phyloP scores from a whole-genome alignment of 2,888 invertebrate species.

The Drosophila sordidula region DNA sequence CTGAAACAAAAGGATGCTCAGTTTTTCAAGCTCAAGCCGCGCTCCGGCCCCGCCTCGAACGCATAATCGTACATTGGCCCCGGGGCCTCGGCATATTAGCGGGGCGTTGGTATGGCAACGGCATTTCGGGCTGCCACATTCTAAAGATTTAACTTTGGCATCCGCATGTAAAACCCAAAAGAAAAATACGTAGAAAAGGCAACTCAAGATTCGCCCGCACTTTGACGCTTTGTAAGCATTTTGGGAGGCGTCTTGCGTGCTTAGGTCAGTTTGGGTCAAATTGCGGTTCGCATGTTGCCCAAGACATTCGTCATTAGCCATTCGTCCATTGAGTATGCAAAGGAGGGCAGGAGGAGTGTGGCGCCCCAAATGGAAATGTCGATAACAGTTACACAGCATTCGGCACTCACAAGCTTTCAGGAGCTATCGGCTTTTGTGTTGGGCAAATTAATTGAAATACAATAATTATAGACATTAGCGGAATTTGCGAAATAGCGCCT shows the following conservation, averaged over 20 bases:
- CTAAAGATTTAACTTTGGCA: slow-evolving; percentile 53
- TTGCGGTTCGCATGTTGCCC: slow-evolving; percentile 39
- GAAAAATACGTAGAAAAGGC: neutral
- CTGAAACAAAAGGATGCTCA: slow-evolving; percentile 54
- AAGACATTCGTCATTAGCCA: slow-evolving; percentile 58
- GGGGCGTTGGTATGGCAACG: slow-evolving; percentile 27
- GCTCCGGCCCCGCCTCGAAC: neutral
- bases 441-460: slow-evolving; percentile 58
- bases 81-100: slow-evolving; percentile 13
- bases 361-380: slow-evolving; percentile 38
- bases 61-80: slow-evolving; percentile 44
- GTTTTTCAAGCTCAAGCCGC: neutral
- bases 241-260: slow-evolving; percentile 39
- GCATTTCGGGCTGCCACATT: slow-evolving; percentile 40
- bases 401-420: neutral
- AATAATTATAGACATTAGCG: slow-evolving; percentile 56
- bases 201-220: slow-evolving; percentile 37
- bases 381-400: slow-evolving; percentile 32
- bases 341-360: neutral
- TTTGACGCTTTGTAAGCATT: slow-evolving; percentile 20
- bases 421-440: slow-evolving; percentile 25
- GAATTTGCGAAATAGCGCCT: neutral
- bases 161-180: slow-evolving; percentile 18
- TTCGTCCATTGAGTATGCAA: slow-evolving; percentile 13
- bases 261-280: slow-evolving; percentile 49